Conservation (phyloP, 2,888 invertebrate genomes). For the Tiliacea citrago region DNA sequence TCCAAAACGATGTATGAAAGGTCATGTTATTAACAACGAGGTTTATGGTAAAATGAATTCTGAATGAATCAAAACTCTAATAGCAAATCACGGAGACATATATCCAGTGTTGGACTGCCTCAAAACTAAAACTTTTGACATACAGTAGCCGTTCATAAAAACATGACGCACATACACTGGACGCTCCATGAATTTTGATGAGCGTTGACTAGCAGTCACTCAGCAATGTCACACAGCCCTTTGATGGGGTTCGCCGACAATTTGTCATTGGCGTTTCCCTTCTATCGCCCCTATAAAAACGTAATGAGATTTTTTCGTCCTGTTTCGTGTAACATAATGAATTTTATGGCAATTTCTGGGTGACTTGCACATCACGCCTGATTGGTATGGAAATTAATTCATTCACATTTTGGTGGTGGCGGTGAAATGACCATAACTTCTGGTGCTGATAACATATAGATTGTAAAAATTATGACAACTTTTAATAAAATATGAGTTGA, state of each 20-base stretch:
- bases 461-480: conserved; percentile 14
- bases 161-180: conserved; percentile 58
- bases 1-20: background rate
- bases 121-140: conserved; percentile 29
- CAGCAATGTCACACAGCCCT: conserved; percentile 60
- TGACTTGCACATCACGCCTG: conserved; percentile 53
- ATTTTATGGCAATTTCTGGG: conserved; percentile 66
- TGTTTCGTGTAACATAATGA: conserved; percentile 50
- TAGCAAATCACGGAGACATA: background rate
- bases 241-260: conserved; percentile 58
- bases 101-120: background rate
- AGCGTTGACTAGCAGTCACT: conserved; percentile 68
- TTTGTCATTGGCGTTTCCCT: conserved; percentile 62
- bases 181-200: conserved; percentile 77
- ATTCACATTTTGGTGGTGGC: conserved; percentile 24
- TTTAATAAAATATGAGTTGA: conserved; percentile 25
- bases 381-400: conserved; percentile 53
- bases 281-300: conserved; percentile 59
- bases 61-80: background rate
- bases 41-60: background rate
- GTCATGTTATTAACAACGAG: background rate
- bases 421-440: conserved; percentile 13
- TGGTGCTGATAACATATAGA: conserved; percentile 10
- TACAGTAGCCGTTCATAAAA: conserved; percentile 48
- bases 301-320: conserved; percentile 58